Evolutionary conservation across 2,113 vertebrate species (phyloP), one percentile per base, ranked within the genome.

Genomic region (Phrynosoma platyrhinos): DNA sequence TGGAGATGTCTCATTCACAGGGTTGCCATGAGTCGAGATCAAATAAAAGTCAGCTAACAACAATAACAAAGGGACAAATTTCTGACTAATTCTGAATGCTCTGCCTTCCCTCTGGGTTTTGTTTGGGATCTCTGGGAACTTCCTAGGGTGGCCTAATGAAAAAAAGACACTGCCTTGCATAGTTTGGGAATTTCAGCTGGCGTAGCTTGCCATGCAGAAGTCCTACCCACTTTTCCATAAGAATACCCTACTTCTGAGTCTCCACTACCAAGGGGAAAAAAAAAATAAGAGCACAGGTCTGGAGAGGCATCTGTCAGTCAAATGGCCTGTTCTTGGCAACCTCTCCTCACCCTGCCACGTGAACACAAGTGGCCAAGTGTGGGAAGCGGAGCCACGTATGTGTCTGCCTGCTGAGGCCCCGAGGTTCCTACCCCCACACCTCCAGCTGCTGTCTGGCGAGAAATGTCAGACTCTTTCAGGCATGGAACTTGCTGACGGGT

Each of bases 391-490:
- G 58, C 55, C 69, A 72, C 1, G 20, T 76, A 36, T 25, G 42
- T 32, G 58, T 36, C 12, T 66, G 55, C 82, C 79, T 87, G 79
- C 42, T 21, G 18, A 32, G 79, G 55, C 25, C 52, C n/a, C 27
- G 16, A 55, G 47, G 42, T n/a, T 79, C n/a, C 30, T 86, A 42
- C 20, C 30, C 40, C 53, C 79, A 6, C 79, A 75, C 18, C 86
- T 72, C 40, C 87, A 53, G 58, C 52, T 76, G 80, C 58, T 16
- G 72, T 77, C 87, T 83, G 74, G 40, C 27, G 42, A 75, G 36
- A 83, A 86, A 83, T 88, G 62, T 83, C 87, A 88, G 81, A 42
- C 62, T 68, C 64, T 25, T n/a, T 78, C 75, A 77, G 72, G 62
- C 74, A 2, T 40, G 80, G 81, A 78, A 83, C 72, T 88, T 83